Percentiles rank a stretch among this genome's conserved stretches.
These are phyloP conservation scores for Macrostomum lignano DNA, from an alignment of 1,140 invertebrate species.

Conservation along the genomic window DNA sequence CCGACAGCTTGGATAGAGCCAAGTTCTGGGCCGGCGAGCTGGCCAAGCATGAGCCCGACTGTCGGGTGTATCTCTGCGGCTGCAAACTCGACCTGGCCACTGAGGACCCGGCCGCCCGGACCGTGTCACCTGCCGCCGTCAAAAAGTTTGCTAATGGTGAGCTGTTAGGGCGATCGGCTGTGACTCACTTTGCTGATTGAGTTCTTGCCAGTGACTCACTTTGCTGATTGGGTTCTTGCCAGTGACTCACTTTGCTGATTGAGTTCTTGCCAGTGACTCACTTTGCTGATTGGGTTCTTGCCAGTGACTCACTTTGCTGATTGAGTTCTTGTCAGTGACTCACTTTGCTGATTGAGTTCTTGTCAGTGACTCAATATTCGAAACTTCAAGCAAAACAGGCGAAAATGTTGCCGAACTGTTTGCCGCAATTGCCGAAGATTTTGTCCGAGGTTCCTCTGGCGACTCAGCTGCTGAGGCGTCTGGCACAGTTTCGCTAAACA, in stretches of 20 bases:
- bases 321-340: neutral
- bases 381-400: slow-evolving; percentile 42
- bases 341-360: slow-evolving; percentile 4
- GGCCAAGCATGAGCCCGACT: slow-evolving; percentile 33
- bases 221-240: slow-evolving; percentile 42
- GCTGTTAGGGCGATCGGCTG: too few species aligned
- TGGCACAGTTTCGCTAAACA: too few species aligned
- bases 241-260: slow-evolving; percentile 16
- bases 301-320: too few species aligned
- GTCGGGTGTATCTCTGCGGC: slow-evolving; percentile 39
- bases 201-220: slow-evolving; percentile 33
- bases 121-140: too few species aligned
- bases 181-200: too few species aligned
- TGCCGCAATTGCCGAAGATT: neutral
- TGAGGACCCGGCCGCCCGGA: too few species aligned
- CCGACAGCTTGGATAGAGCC: slow-evolving; percentile 33
- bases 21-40: slow-evolving; percentile 39
- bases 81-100: slow-evolving; percentile 41
- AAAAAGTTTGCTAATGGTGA: too few species aligned
- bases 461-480: too few species aligned
- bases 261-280: neutral
- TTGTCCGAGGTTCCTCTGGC: too few species aligned
- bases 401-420: slow-evolving; percentile 31
- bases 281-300: neutral
- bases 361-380: slow-evolving; percentile 32